These are phyloP conservation scores for Vespertilio murinus DNA, from an alignment of 2,797 vertebrate species.

Conservation along the genomic window DNA sequence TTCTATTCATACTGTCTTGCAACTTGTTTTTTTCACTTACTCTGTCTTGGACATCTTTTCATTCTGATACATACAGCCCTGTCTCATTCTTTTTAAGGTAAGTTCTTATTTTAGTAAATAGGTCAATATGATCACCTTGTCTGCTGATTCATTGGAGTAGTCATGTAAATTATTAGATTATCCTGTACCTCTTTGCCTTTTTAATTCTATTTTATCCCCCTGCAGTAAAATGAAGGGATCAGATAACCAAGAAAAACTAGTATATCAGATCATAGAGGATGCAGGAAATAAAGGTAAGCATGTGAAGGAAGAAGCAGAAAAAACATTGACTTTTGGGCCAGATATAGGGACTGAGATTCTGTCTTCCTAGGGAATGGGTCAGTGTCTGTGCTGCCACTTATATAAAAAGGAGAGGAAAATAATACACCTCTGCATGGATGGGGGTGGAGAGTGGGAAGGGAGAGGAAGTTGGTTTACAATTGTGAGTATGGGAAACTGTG, in stretches of 20 bases:
- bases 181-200: neutral
- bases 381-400: neutral
- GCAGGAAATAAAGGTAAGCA: slow-evolving; percentile 96
- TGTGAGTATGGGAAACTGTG: neutral
- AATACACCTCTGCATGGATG: neutral
- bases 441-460: too few relatives aligned
- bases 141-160: slow-evolving; percentile 45
- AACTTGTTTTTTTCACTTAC: slow-evolving; percentile 70
- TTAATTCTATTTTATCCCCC: slow-evolving; percentile 71
- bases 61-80: slow-evolving; percentile 69
- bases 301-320: neutral
- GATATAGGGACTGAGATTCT: neutral
- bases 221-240: slow-evolving; percentile 98
- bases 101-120: slow-evolving; percentile 65
- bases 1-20: slow-evolving; percentile 65
- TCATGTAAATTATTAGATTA: slow-evolving; percentile 47
- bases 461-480: neutral
- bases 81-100: slow-evolving; percentile 83
- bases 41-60: slow-evolving; percentile 69
- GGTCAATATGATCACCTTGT: slow-evolving; percentile 45
- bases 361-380: neutral
- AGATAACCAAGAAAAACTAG: slow-evolving; percentile 98
- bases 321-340: neutral
- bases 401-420: slow-evolving; percentile 19
- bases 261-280: slow-evolving; percentile 98